Conservation (phyloP, 37 sponge, comb jelly and placozoan genomes). For the Diacarnus erythraeanus region DNA sequence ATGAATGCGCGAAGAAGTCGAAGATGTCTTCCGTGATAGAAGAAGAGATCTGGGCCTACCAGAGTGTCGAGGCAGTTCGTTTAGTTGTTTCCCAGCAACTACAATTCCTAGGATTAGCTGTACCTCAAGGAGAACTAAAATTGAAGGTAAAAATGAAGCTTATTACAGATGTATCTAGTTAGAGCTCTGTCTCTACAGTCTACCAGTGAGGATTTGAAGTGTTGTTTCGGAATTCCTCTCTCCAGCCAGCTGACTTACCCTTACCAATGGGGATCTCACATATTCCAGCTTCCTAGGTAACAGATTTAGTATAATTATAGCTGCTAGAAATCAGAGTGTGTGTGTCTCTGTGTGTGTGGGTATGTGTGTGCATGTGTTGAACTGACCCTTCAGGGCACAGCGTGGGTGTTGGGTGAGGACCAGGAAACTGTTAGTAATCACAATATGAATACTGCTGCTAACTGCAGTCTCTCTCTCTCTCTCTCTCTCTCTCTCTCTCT, state of each 20-base stretch:
- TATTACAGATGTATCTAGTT: neutral
- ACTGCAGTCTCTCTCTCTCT: neutral
- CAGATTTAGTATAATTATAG: neutral
- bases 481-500: neutral
- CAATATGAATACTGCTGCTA: neutral
- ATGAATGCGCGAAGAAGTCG: too few species aligned
- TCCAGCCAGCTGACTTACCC: neutral
- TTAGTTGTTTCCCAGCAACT: slow-evolving; percentile 10
- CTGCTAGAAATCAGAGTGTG: too few species aligned
- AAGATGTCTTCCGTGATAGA: neutral
- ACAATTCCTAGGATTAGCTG: neutral
- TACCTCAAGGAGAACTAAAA: slow-evolving; percentile 1
- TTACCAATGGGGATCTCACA: neutral
- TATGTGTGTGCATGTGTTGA: too few species aligned
- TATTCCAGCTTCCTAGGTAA: slow-evolving; percentile 10
- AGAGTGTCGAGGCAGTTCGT: neutral
- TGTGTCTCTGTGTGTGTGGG: too few species aligned
- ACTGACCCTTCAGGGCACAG: too few species aligned
- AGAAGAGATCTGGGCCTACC: slow-evolving; percentile 10
- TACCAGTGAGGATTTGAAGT: neutral
- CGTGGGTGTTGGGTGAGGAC: too few species aligned
- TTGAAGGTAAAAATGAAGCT: neutral
- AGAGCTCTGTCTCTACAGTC: neutral
- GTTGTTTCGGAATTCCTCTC: neutral
- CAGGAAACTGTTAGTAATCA: neutral